These are phyloP conservation scores for Sycon ciliatum DNA, from an alignment of 37 sponge, comb jelly and placozoan genomes.

Conservation along the genomic window DNA sequence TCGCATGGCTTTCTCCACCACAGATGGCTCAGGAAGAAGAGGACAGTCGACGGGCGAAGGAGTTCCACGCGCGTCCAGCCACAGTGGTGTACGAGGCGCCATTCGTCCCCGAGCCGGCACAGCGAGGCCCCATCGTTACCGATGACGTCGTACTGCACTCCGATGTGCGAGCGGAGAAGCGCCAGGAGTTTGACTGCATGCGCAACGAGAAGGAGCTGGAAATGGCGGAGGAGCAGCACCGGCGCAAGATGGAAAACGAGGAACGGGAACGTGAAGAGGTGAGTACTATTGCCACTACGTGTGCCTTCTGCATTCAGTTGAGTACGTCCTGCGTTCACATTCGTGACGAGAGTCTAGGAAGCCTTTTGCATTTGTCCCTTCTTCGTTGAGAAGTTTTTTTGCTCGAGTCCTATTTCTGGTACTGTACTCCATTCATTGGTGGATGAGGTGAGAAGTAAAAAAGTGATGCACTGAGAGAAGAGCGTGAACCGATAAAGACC, in stretches of 20 bases:
- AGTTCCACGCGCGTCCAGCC: constrained; percentile 43
- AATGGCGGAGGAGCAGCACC: constrained; percentile 22
- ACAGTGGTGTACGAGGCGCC: constrained; percentile 38
- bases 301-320: too few relatives aligned
- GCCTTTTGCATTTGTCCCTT: too few relatives aligned
- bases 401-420: too few relatives aligned
- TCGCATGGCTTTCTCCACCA: background rate
- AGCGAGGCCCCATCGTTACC: constrained; percentile 32
- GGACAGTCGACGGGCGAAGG: constrained; percentile 24
- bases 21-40: constrained; percentile 31
- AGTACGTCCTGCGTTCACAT: too few relatives aligned
- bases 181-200: constrained; percentile 37
- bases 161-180: constrained; percentile 43
- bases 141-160: constrained; percentile 41
- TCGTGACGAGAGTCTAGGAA: too few relatives aligned
- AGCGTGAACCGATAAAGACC: too few relatives aligned
- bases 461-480: too few relatives aligned
- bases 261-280: constrained; percentile 39
- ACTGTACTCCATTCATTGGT: too few relatives aligned
- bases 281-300: too few relatives aligned
- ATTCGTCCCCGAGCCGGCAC: constrained; percentile 32
- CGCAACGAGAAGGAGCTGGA: constrained; percentile 2
- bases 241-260: constrained; percentile 26
- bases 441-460: too few relatives aligned
- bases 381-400: too few relatives aligned